Conservation (phyloP, 1,140 invertebrate genomes). For the Parapsyche elsis region DNA sequence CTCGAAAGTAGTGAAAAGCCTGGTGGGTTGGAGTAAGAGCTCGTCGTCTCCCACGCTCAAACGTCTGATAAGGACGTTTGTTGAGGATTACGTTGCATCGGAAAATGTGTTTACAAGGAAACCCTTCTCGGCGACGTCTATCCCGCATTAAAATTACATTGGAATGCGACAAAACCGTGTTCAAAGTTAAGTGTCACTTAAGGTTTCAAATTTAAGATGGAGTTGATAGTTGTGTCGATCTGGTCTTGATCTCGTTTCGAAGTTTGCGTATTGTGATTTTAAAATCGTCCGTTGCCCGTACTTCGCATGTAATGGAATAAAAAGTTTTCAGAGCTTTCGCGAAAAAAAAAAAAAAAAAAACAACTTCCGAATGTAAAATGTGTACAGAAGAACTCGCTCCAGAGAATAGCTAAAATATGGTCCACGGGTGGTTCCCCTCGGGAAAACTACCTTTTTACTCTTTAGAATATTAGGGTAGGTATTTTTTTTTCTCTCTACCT, state of each 20-base stretch:
- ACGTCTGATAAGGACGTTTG: neutral
- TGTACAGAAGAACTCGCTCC: neutral
- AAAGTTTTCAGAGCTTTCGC: neutral
- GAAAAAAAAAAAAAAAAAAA: neutral
- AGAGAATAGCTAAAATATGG: neutral
- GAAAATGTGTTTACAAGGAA: neutral
- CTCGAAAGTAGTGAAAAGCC: too few species aligned
- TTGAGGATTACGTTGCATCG: constrained; percentile 13
- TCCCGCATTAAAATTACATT: too few species aligned
- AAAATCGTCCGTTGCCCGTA: too few species aligned
- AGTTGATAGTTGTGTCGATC: too few species aligned
- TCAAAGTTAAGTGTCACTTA: too few species aligned
- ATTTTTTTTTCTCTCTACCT: neutral
- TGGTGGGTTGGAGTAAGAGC: neutral
- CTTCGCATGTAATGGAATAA: too few species aligned
- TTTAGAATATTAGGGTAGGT: constrained; percentile 15
- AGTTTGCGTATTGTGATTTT: too few species aligned
- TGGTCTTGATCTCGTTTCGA: too few species aligned
- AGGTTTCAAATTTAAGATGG: too few species aligned
- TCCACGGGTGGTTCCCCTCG: neutral
- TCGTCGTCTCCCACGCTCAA: neutral
- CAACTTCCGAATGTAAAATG: neutral
- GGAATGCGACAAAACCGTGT: too few species aligned
- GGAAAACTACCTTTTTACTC: constrained; percentile 19
- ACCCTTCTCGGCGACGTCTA: neutral